Conservation (phyloP, 35 echinoderm and acorn worm species). For the Apostichopus japonicus region DNA sequence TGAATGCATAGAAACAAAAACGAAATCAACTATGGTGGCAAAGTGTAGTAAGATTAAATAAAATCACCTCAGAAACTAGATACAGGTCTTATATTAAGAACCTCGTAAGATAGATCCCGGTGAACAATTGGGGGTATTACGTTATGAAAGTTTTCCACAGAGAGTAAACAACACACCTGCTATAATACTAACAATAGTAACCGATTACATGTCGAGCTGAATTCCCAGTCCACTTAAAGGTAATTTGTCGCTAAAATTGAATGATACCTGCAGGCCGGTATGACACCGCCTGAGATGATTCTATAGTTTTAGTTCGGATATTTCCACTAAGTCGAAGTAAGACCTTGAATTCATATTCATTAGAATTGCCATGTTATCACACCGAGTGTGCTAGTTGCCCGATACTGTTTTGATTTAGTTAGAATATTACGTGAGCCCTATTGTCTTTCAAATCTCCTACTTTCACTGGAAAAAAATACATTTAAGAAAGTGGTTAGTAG, state of each 20-base stretch:
- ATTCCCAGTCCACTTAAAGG: constrained; percentile 34
- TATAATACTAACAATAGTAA: constrained; percentile 9
- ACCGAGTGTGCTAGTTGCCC: no score
- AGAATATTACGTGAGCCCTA: no score
- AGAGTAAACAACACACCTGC: constrained; percentile 30
- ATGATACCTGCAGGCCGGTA: constrained; percentile 14
- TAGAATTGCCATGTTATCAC: no score
- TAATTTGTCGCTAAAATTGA: constrained; percentile 37
- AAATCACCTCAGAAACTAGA: constrained; percentile 42
- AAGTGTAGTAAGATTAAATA: constrained; percentile 37
- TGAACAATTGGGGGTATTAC: constrained; percentile 6
- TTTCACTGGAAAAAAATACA: no score
- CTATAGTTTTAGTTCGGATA: no score
- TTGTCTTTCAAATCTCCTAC: no score
- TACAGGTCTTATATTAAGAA: not conserved
- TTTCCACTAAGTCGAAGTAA: no score
- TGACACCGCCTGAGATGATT: not conserved
- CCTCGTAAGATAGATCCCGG: not conserved
- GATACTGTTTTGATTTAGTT: no score
- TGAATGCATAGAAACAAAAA: not conserved
- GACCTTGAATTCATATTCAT: no score
- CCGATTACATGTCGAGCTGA: constrained; percentile 31
- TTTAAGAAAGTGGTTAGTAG: no score
- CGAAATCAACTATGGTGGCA: constrained; percentile 37
- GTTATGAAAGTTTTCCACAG: not conserved